Base-by-base conservation (phyloP, 2,797 vertebrate genomes). In the Sebastes miniatus region DNA sequence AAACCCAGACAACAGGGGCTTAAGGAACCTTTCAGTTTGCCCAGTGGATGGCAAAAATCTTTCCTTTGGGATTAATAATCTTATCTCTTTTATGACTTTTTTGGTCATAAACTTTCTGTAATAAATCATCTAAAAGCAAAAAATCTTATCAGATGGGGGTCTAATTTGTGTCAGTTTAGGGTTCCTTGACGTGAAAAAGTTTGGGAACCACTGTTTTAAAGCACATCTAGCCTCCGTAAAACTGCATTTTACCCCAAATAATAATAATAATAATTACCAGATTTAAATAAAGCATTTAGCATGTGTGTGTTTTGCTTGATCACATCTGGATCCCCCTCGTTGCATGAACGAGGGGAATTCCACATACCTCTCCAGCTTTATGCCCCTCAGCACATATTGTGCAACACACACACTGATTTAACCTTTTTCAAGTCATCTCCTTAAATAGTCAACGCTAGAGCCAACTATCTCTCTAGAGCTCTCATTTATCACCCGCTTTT, bases 321-420 rank as follows among this genome's bases (percentile, higher is more conserved):
- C 70, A 80, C 82, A 88, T 89, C 79, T 89, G 84, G 77, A 91
- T 85, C 47, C 75, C 77, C 47, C 77, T 88, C 58, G 52, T 69
- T 76, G 68, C 13, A 72, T 57, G 43, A 71, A 73, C 43, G 24
- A 62, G 93, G 91, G 93, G 74, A 92, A 88, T 92, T 94, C 91
- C 92, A 86, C 73, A 79, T 73, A 83, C 39, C 80, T 84, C 67
- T 54, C 36, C 57, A 84, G 80, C 81, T 92, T 89, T 83, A 87
- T 89, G 83, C 85, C 89, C 91, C 77, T 83, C 56, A 89, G 90
- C 87, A 76, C 18, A 59, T 80, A 50, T 83, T 87, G 68, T 73
- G 83, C 72, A 87, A 83, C 72, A 71, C 25, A 56, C 32, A 71
- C 25, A 57, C 47, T 2, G 7, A 39, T 72, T 56, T 70, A 9